Evolutionary conservation across 2,113 vertebrate species (phyloP).

Genomic region (Scatophagus argus): DNA sequence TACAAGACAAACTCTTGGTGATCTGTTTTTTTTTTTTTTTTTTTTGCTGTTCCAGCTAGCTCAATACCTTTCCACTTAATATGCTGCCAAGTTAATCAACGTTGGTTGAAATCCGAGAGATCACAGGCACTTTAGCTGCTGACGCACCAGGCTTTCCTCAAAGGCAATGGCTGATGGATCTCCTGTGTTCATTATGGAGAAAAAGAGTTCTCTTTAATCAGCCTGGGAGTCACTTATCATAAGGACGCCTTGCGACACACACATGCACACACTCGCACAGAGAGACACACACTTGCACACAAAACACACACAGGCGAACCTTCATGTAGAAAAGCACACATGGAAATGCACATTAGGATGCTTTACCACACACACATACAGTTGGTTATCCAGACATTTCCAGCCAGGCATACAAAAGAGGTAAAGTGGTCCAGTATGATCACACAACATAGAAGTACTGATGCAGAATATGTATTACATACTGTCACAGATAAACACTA

Average conservation of each 20-base stretch:
- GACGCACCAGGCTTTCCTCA: conserved; percentile 75
- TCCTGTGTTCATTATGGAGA: conserved; percentile 80
- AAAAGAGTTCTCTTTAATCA: conserved; percentile 82
- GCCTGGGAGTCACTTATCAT: conserved; percentile 80
- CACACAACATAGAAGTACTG: conserved; percentile 19
- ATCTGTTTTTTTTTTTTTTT: conserved; percentile 54
- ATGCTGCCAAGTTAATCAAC: conserved; percentile 83
- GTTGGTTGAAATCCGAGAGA: conserved; percentile 77
- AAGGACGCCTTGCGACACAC: conserved; percentile 58
- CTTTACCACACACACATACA: conserved; percentile 10
- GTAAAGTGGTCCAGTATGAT: neutral
- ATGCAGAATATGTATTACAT: conserved; percentile 12
- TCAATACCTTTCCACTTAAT: conserved; percentile 82
- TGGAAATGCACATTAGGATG: conserved; percentile 8
- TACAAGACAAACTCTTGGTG: conserved; percentile 63
- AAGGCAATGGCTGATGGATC: conserved; percentile 81
- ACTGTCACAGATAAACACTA: neutral
- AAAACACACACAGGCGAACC: conserved; percentile 27
- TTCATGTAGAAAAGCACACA: conserved; percentile 19
- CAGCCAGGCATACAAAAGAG: conserved; percentile 21
- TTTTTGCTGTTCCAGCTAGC: conserved; percentile 57
- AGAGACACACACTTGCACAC: conserved; percentile 5
- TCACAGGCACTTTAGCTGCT: conserved; percentile 81
- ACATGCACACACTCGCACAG: conserved; percentile 10
- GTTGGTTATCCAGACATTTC: conserved; percentile 28